Evolutionary conservation across 2,797 vertebrate species (phyloP).

Genomic region (Esox masquinongy): DNA sequence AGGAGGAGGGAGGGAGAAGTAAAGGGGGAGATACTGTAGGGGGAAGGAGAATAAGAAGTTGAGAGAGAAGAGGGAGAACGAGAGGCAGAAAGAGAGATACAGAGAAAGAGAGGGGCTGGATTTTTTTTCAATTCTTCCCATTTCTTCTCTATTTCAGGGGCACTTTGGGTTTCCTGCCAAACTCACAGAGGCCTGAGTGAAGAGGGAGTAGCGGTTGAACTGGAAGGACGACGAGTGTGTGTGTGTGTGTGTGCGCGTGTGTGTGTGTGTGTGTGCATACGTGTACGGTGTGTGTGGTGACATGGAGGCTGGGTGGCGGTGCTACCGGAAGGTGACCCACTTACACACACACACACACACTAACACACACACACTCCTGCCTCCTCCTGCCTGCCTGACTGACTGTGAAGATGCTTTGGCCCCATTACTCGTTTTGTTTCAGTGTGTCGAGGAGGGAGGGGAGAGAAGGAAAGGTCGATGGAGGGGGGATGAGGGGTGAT

Average conservation of each 20-base stretch:
- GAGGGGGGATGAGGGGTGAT: not conserved
- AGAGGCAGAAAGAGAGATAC: not conserved
- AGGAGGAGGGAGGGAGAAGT: not conserved
- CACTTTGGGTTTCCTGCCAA: constrained; percentile 46
- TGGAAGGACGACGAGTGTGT: too few species aligned
- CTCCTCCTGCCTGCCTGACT: not conserved
- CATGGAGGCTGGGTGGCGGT: constrained; percentile 55
- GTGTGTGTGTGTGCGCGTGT: constrained; percentile 14
- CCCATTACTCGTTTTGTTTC: constrained; percentile 69
- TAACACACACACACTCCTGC: not conserved
- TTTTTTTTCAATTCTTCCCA: not conserved
- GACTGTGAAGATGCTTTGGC: constrained; percentile 68
- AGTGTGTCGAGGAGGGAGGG: constrained; percentile 39
- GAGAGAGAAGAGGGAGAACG: too few species aligned
- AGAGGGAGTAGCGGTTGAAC: constrained; percentile 24
- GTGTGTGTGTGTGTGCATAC: constrained; percentile 20
- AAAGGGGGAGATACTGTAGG: too few species aligned
- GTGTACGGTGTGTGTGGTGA: constrained; percentile 49
- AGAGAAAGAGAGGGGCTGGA: too few species aligned
- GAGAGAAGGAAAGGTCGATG: constrained; percentile 23
- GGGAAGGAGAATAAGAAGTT: too few species aligned
- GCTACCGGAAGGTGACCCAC: constrained; percentile 76
- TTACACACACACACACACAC: constrained; percentile 54
- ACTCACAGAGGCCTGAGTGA: constrained; percentile 32
- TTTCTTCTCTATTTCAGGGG: constrained; percentile 32